A percentile compares a stretch with the other conserved stretches of the same genome.
phyloP scores from a whole-genome alignment of 2,797 vertebrate species.

The Sylvia borin region DNA sequence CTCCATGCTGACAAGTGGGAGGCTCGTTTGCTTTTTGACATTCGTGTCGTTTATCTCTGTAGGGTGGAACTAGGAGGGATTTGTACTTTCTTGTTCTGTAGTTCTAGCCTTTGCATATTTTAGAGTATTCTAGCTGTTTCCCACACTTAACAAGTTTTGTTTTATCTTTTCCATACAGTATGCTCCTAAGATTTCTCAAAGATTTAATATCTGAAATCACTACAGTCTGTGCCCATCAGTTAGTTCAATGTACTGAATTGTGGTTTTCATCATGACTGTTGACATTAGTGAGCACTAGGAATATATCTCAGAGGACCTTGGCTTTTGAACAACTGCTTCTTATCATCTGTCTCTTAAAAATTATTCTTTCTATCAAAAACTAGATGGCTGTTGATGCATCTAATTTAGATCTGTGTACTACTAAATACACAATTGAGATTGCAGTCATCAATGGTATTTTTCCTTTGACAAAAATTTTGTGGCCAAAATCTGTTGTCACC shows the following conservation, averaged over 20 bases:
- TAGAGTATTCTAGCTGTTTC: neutral
- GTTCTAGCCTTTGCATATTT: neutral
- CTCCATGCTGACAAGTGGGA: neutral
- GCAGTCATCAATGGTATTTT: neutral
- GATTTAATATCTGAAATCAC: neutral
- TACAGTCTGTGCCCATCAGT: rapidly evolving
- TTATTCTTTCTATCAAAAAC: neutral
- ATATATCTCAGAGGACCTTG: neutral
- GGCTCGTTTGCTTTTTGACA: neutral
- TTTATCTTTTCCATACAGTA: neutral
- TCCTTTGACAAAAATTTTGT: neutral
- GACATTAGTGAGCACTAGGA: neutral
- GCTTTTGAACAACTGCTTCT: neutral
- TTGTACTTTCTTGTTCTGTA: neutral
- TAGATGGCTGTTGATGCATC: neutral
- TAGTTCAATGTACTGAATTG: neutral
- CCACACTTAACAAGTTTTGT: neutral
- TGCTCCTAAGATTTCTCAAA: neutral
- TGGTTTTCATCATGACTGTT: neutral
- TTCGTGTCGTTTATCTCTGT: neutral
- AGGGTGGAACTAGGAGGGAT: neutral
- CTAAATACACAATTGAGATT: neutral
- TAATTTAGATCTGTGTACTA: neutral
- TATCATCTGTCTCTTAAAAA: neutral
- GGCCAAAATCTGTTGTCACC: neutral